Evolutionary conservation across 1,140 invertebrate genomes (phyloP), one percentile per base, ranked within the genome.

Genomic region (Hylyphantes graminicola): DNA sequence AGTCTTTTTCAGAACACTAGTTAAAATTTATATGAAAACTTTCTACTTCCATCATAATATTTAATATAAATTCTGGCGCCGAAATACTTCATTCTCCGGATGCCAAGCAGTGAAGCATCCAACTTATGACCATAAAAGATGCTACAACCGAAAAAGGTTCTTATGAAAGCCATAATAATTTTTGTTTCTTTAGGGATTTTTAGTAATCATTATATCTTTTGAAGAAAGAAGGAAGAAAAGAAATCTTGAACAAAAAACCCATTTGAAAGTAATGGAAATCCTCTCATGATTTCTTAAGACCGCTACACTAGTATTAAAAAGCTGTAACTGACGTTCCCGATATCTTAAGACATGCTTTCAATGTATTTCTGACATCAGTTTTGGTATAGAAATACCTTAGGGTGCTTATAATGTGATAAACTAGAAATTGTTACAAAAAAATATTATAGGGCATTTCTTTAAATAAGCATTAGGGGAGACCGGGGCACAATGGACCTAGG

Each of bases 181-280:
- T 74, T 70, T 21, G n/a, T 50, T 80, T 35, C 35, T 68, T 54
- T 68, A 35, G 55, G 51, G 11, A 63, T 81, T 81, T 59, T 51
- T 13, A 19, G 79, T 73, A 81, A 81, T 81, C 68, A 81, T 81
- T 81, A 63, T 73, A 67, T 73, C 79, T 81, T 81, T 81, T 73
- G 48, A 72, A 59, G 79, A 72, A 73, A 15, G 48, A 12, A 0
- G 15, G 59, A 78, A 74, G 3, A 7, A 70, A 48, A 48, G 64
- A 76, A 53, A 63, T 76, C 59, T 4, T 11, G 8, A 21, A 54
- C 65, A 54, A 61, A 78, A 65, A 54, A 48, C 21, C n/a, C 76
- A 78, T 67, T 65, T 67, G 50, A 78, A 78, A 78, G 76, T 65
- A 76, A 76, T 35, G 48, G 50, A 76, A 76, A 76, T 63, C 17